Base-by-base conservation (phyloP, 1,140 invertebrate species). In the Cephus cinctus region DNA sequence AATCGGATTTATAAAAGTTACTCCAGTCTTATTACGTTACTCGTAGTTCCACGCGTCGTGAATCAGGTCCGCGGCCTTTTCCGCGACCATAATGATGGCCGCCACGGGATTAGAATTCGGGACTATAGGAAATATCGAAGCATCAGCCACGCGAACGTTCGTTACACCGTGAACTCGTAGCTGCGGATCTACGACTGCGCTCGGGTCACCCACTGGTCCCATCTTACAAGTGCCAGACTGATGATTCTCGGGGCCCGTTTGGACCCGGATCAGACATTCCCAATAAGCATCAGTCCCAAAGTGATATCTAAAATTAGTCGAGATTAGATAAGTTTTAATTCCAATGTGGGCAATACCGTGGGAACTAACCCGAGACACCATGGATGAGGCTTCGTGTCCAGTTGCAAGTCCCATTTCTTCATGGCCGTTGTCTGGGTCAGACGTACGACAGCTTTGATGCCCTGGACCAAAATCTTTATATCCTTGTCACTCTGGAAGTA, bases 401-500 rank as follows among this genome's bases (percentile, higher is more conserved):
- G 62, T 43, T 39, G 62, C 2, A 76, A 45, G 19, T 77, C 78
- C 70, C 78, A 77, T n/a, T 70, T 69, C 49, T 65, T 63, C 68
- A 82, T 76, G 0, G 74, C 50, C 4, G 39, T 21, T 1, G 76
- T 76, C 4, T 75, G 54, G 0, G 62, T 67, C 3, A 81, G 44
- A 14, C 69, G 52, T 11, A 70, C 59, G 2, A 71, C 36, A 43
- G 75, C 71, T 31, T 68, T 74, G 1, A 80, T 64, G 3, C 76
- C 80, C 42, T 82, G 73, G 6, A 80, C 36, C n/a, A 82, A 48
- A 5, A 76, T 54, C 8, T 71, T 63, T 40, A 79, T 45, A 47
- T 85, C 83, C 3, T 76, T 65, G 6, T 64, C 52, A 41, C 81
- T 63, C 1, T 61, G 69, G 2, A 87, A 77, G 53, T 86, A 87